Evolutionary conservation across 1,140 invertebrate genomes (phyloP), one percentile per base, ranked within the genome.

Genomic region (Neodiprion fabricii): DNA sequence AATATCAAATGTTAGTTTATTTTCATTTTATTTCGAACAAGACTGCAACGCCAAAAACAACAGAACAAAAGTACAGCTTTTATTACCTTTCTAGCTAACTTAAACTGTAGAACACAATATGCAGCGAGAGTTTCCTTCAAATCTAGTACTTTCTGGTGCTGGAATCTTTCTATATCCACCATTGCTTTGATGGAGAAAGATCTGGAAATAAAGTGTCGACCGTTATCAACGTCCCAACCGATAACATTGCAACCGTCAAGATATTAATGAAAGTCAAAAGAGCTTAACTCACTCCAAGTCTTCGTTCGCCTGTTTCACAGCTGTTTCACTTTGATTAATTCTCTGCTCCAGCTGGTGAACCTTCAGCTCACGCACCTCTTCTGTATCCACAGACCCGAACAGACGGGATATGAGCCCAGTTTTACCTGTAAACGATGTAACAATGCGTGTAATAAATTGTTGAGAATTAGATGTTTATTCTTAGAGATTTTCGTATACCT

Each of bases 371-470:
- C 93, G 89, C 61, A 95, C 92, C 84, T 96, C 95, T 80, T 95
- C 94, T 0, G 94, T 94, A 78, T 95, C 94, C 1, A 94, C 92
- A 66, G 92, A 91, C n/a, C 94, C 94, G 89, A 96, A 95, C 72
- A 95, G 76, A 1, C 92, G 88, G 7, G 92, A 93, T 91, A 95
- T 93, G 10, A 95, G 78, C 3, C 93, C 90, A 0, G 91, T 88
- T 85, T 95, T 95, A 48, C 94, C 94, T 84, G 66, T 72, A 76
- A 53, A 76, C 11, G 75, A 73, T 0, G 50, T 48, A 14, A 72
- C 72, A 72, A 70, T 73, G 7, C 1, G 68, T 65, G 76, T 70
- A n/a, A 72, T 40, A 68, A 53, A 61, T 48, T 23, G 48, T 40
- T 9, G 9, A 76, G 21, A 14, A 53, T 69, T 76, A 70, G 70